Conservation (phyloP, 64 coral and sea anemone species). For the Actinia tenebrosa region DNA sequence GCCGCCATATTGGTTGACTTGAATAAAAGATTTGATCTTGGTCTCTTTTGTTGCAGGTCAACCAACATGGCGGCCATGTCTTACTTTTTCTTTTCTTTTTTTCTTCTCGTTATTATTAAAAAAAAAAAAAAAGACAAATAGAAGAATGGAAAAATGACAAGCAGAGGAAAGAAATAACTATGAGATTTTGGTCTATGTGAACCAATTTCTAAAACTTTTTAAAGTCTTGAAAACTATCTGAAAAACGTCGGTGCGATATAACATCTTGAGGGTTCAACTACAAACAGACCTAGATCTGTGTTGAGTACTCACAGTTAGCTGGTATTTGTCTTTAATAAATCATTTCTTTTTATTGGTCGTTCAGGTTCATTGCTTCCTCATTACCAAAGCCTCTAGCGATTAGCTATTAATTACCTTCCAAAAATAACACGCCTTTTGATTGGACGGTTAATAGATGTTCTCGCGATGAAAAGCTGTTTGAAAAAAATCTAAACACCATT, state of each 20-base stretch:
- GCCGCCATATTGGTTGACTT: no score
- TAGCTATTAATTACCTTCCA: not conserved
- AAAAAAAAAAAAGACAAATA: not conserved
- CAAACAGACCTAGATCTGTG: not conserved
- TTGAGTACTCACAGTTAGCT: not conserved
- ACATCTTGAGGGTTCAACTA: not conserved
- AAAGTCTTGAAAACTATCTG: not conserved
- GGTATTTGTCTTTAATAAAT: no score
- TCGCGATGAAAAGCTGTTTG: not conserved
- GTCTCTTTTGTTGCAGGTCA: no score
- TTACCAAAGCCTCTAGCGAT: not conserved
- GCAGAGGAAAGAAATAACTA: no score
- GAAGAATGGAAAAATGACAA: not conserved
- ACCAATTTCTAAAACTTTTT: not conserved
- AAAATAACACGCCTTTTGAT: not conserved
- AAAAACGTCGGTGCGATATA: not conserved
- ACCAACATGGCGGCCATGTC: no score
- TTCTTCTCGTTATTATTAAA: not conserved
- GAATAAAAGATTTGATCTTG: no score
- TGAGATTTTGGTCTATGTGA: no score
- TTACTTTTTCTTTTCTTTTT: no score
- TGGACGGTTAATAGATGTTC: not conserved
- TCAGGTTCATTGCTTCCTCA: no score
- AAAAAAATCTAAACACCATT: not conserved
- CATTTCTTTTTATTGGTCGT: no score